Percentiles rank a stretch among this genome's conserved stretches.
phyloP scores from a whole-genome alignment of 2,888 invertebrate genomes.

The Bursaphelenchus okinawaensis region DNA sequence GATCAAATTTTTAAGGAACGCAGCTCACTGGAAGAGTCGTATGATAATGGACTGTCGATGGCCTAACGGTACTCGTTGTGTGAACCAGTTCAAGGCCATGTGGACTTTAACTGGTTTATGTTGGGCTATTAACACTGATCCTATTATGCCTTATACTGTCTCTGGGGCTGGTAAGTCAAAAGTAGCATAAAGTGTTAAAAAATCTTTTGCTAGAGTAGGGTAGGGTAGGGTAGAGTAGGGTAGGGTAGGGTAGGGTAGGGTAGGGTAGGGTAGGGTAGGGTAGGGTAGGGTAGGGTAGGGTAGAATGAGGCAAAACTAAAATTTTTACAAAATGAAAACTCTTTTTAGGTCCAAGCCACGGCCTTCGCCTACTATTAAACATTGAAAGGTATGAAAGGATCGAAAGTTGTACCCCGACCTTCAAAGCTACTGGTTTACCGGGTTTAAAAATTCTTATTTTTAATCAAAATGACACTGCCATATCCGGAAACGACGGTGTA shows the following conservation, averaged over 20 bases:
- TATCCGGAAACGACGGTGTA: conserved; percentile 48
- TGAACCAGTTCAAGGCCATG: conserved; percentile 40
- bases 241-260: too few species aligned
- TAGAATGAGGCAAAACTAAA: too few species aligned
- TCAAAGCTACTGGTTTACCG: conserved; percentile 44
- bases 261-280: too few species aligned
- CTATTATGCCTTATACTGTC: conserved; percentile 38
- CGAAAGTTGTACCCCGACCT: conserved; percentile 51
- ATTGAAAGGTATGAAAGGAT: conserved; percentile 54
- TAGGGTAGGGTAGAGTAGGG: too few species aligned
- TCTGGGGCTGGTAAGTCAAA: conserved; percentile 35
- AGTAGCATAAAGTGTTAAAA: neutral
- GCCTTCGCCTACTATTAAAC: conserved; percentile 45
- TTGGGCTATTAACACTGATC: conserved; percentile 55
- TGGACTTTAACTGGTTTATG: conserved; percentile 57
- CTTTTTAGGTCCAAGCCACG: conserved; percentile 43
- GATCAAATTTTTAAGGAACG: conserved; percentile 46
- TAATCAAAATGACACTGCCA: conserved; percentile 54
- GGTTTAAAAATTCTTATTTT: conserved; percentile 50
- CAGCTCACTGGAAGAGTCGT: conserved; percentile 50
- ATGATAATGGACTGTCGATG: conserved; percentile 53
- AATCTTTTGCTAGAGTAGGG: neutral
- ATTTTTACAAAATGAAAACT: too few species aligned
- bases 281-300: too few species aligned
- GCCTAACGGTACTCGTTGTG: conserved; percentile 52